Evolutionary conservation across 1,140 invertebrate species (phyloP), one percentile per base, ranked within the genome.

Genomic region (Marisa cornuarietis): DNA sequence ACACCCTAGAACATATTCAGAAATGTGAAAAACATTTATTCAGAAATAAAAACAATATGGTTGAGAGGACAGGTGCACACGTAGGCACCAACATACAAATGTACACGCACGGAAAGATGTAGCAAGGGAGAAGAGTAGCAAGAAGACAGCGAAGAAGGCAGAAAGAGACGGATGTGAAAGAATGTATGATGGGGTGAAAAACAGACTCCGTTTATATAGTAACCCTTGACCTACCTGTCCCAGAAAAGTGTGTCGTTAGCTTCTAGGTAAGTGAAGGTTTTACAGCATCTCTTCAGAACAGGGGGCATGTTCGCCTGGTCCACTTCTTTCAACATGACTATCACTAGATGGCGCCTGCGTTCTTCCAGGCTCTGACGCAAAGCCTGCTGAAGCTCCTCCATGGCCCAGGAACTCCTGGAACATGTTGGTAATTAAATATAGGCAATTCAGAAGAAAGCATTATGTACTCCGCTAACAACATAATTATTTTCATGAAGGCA

Each of bases 261-360:
- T 14, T 84, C 69, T 5, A 99, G 92, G 90, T 96, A 97, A 2
- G 96, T 96, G 92, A 96, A 97, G 20, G 96, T 97, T 90, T 98
- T 98, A 77, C 98, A 93, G 90, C 97, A 98, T 51, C 97, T 92
- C 84, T 96, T 93, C 82, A 97, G 94, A 90, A 98, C 96, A 0
- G 96, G 95, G 90, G 98, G 96, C 71, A 98, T 91, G 88, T 97
- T 95, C 58, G 81, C 76, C 54, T 86, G 73, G 22, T 81, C 84
- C 49, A 86, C 74, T 22, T 86, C 82, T 58, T 87, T 83, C 61
- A 87, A 71, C 14, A 87, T n/a, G 18, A 88, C 71, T 16, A 87
- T 75, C 61, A 88, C 84, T 22, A 88, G 79, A 78, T 89, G 87
- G 16, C 79, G 78, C 10, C 78, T 84, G 58, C 86, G 83, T 72